phyloP scores from a whole-genome alignment of 2,888 invertebrate genomes.

The Aphidius colemani region DNA sequence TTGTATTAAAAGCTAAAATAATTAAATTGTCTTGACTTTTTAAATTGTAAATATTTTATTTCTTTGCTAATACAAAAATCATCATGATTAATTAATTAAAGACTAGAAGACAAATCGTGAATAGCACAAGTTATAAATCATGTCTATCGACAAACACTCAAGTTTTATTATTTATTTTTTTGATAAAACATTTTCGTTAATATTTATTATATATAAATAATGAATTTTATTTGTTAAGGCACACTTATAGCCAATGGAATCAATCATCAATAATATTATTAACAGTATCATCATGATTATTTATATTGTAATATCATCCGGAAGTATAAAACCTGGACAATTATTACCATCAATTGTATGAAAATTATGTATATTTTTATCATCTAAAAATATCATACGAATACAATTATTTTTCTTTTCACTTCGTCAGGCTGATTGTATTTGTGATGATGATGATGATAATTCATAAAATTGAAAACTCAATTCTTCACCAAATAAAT shows the following conservation, averaged over 20 bases:
- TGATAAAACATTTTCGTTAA: not conserved
- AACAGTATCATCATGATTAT: conserved; percentile 8
- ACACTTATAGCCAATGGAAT: conserved; percentile 20
- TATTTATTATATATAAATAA: not conserved
- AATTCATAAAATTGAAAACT: conserved; percentile 64
- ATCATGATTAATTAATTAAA: conserved; percentile 47
- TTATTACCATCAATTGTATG: conserved; percentile 6
- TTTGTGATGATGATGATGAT: conserved; percentile 54
- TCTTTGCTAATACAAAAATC: conserved; percentile 57
- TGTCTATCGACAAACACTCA: conserved; percentile 33
- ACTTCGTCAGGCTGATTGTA: conserved; percentile 57
- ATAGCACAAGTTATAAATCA: conserved; percentile 43
- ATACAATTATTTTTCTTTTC: conserved; percentile 41
- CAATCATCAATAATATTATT: conserved; percentile 22
- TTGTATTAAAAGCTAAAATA: not conserved
- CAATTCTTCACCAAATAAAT: conserved; percentile 63
- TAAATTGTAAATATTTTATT: conserved; percentile 55
- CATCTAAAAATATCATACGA: conserved; percentile 50
- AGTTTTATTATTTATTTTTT: conserved; percentile 34
- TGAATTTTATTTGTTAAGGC: conserved; percentile 11
- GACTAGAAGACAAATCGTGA: conserved; percentile 48
- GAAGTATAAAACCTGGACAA: not conserved
- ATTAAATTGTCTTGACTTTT: not conserved
- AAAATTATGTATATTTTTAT: conserved; percentile 40
- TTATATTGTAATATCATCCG: not conserved